These are phyloP conservation scores for Prunella fulvescens DNA, from an alignment of 2,113 vertebrate genomes.

Conservation along the genomic window DNA sequence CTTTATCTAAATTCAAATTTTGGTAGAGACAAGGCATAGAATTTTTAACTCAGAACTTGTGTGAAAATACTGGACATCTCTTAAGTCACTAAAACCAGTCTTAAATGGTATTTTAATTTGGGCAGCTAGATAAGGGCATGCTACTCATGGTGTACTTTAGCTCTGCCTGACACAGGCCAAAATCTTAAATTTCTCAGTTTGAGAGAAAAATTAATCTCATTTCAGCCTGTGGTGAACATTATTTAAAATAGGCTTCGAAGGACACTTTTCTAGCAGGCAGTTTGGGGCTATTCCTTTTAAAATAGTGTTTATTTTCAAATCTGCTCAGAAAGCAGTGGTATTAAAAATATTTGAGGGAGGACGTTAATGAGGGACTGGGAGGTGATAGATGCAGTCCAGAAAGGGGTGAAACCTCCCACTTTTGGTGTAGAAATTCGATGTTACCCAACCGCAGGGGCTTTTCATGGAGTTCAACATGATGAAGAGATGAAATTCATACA, in stretches of 20 bases:
- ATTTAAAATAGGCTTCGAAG: neutral
- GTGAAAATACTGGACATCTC: neutral
- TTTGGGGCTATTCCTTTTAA: neutral
- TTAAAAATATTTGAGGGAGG: neutral
- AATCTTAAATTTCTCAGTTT: neutral
- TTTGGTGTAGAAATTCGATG: neutral
- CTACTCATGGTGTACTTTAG: neutral
- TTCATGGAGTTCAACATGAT: fast-evolving
- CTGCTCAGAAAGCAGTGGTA: neutral
- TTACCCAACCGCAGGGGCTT: neutral
- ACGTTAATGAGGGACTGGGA: neutral
- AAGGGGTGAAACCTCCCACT: neutral
- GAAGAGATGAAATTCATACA: neutral
- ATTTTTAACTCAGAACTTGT: neutral
- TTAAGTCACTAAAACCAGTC: neutral
- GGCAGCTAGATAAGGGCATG: neutral
- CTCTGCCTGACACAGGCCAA: neutral
- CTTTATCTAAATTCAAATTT: neutral
- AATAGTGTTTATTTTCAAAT: neutral
- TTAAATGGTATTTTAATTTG: neutral
- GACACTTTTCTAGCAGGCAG: neutral
- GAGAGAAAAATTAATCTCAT: neutral
- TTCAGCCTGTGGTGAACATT: neutral
- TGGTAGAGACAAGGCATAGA: neutral
- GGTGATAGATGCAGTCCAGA: neutral